Evolutionary conservation across 2,113 vertebrate species (phyloP), one percentile per base, ranked within the genome.

Genomic region (Perca fluviatilis): DNA sequence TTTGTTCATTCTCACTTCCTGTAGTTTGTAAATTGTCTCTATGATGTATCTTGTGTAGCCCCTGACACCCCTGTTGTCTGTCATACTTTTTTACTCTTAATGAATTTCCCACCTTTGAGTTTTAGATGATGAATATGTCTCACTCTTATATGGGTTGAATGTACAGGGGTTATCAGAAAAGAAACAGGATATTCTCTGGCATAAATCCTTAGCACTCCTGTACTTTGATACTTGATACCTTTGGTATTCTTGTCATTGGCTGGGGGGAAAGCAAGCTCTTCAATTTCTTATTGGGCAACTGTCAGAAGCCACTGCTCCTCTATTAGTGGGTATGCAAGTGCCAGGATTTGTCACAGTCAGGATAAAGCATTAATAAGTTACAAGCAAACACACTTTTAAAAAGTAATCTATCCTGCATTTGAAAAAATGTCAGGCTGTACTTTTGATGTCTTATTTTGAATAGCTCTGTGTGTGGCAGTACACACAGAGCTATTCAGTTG

Each of bases 221-320:
- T 81, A 88, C 91, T 90, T 92, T 91, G 87, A 91, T 27, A 27
- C 27, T 27, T 27, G 27, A 27, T 27, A 2, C 27, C 2, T 27
- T 95, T 95, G 84, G 91, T 95, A 95, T 95, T 95, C 93, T 87
- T 83, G 81, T 88, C 92, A 79, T 91, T 81, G 80, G 89, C 78
- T 76, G 46, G 77, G 75, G 85, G 75, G 85, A 86, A 86, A 91
- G 89, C 89, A 85, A 88, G 70, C 83, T 85, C 82, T 91, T 85
- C 87, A 79, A 84, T 92, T 93, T 93, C 89, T 93, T 91, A 91
- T 87, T 93, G 88, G 91, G 90, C 72, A 86, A 88, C 85, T 92
- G 90, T 93, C 93, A 91, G 89, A 86, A 75, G 70, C 79, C 66
- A 67, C 80, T 63, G 88, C 83, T 88, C 79, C 69, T 88, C 89